A percentile compares a stretch with the other conserved stretches of the same genome.
Evolutionary conservation across 1,140 invertebrate genomes (phyloP).

Genomic region (Luehdorfia chinensis): DNA sequence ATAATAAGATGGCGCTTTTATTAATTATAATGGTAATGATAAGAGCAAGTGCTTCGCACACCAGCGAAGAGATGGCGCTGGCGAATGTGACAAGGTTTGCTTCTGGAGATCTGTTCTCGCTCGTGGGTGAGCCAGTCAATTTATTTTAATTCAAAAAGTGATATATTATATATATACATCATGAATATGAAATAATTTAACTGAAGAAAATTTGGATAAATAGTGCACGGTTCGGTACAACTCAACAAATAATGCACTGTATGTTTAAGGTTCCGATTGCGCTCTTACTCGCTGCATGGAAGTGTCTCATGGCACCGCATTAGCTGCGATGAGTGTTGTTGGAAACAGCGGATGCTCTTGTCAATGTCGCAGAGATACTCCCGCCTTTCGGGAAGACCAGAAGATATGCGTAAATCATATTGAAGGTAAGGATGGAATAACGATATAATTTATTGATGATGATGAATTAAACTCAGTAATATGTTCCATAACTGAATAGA

Average conservation of each 20-base stretch:
- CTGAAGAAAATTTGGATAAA: too few species aligned
- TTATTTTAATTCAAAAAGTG: too few species aligned
- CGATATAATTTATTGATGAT: too few species aligned
- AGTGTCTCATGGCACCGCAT: constrained; percentile 63
- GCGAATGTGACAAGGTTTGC: constrained; percentile 58
- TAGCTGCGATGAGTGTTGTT: constrained; percentile 40
- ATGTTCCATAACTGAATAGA: too few species aligned
- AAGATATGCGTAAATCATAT: constrained; percentile 75
- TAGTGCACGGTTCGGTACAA: too few species aligned
- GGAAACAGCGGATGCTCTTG: constrained; percentile 61
- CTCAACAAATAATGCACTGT: too few species aligned
- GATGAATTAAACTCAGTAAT: neutral
- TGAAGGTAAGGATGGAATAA: constrained; percentile 74
- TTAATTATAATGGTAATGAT: constrained; percentile 32
- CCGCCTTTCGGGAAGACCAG: constrained; percentile 77
- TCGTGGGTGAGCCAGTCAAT: constrained; percentile 52
- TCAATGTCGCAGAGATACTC: constrained; percentile 70
- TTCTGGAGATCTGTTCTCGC: constrained; percentile 56
- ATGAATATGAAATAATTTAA: too few species aligned
- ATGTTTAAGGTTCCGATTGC: constrained; percentile 60
- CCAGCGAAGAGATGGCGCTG: constrained; percentile 55
- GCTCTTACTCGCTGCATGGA: constrained; percentile 71
- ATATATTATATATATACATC: constrained; percentile 4
- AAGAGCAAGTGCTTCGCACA: constrained; percentile 23
- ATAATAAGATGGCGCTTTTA: constrained; percentile 49